Evolutionary conservation across 2,113 vertebrate species (phyloP), one percentile per base, ranked within the genome.

Genomic region (Aleadryas rufinucha): DNA sequence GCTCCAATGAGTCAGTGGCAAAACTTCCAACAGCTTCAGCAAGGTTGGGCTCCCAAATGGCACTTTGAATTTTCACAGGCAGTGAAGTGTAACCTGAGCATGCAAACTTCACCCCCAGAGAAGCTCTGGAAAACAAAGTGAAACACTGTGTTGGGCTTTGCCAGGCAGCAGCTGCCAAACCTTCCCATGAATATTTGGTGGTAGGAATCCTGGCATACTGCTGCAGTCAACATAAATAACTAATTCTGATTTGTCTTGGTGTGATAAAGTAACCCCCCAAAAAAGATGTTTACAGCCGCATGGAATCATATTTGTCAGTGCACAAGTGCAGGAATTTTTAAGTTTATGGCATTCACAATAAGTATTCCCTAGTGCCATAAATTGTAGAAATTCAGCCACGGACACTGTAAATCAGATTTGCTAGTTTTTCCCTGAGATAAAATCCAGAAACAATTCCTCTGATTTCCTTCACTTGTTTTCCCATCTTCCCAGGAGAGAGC

Each of bases 381-480:
- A 75, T 12, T 44, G 24, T 44, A 77, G 50, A 84, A 88, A 77
- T 83, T 70, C 49, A 78, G 15, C 26, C 28, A 81, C 20, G 22
- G 52, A 41, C 39, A 70, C 35, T 64, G 21, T 47, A 41, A 94
- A 81, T 72, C 71, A 74, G 50, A 69, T 59, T 77, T 69, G 11
- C 39, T 47, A 28, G 19, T 42, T 92, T 37, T 22, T 77, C 66
- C 35, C 66, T 3, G 6, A 93, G 54, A 83, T 35, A 8, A 35
- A 90, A 71, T 75, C 42, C 83, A 90, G 64, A 86, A 93, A 41
- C 1, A 11, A 3, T 52, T 87, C 78, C 64, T 75, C 71, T 65
- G 68, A 84, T 84, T 93, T 85, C 56, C 41, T 94, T 86, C 68
- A 31, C 64, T 90, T 84, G 24, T 81, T 93, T 92, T 90, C 57